Evolutionary conservation across 2,113 vertebrate genomes (phyloP).

Genomic region (Pavo muticus): DNA sequence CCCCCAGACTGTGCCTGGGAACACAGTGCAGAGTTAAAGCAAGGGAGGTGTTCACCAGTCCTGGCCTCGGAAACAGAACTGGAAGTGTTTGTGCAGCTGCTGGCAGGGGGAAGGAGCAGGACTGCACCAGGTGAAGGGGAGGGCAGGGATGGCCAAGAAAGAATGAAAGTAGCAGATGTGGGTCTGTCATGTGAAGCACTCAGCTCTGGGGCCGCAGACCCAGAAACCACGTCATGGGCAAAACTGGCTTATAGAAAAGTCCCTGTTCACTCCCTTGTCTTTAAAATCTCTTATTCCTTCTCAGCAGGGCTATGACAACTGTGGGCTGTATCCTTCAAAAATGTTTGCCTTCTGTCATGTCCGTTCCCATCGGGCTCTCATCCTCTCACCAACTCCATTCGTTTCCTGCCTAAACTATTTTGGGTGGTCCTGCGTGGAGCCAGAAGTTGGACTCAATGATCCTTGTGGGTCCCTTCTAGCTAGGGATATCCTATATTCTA

Average conservation of each 20-base stretch:
- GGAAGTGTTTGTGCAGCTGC: neutral
- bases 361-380: neutral
- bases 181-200: neutral
- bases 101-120: neutral
- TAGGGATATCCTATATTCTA: no score
- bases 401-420: neutral
- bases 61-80: neutral
- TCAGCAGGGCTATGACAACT: neutral
- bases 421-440: no score
- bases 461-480: no score
- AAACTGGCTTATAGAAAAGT: neutral
- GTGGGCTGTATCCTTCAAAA: neutral
- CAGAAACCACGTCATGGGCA: accelerated
- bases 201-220: neutral
- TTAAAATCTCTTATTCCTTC: neutral
- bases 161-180: accelerated
- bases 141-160: neutral
- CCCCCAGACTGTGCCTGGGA: neutral
- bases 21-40: neutral
- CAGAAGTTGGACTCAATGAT: no score
- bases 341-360: neutral
- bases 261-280: neutral
- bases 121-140: accelerated
- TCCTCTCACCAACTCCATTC: neutral
- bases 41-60: neutral